phyloP scores from a whole-genome alignment of 2,113 vertebrate species.

The Bombycilla garrulus region DNA sequence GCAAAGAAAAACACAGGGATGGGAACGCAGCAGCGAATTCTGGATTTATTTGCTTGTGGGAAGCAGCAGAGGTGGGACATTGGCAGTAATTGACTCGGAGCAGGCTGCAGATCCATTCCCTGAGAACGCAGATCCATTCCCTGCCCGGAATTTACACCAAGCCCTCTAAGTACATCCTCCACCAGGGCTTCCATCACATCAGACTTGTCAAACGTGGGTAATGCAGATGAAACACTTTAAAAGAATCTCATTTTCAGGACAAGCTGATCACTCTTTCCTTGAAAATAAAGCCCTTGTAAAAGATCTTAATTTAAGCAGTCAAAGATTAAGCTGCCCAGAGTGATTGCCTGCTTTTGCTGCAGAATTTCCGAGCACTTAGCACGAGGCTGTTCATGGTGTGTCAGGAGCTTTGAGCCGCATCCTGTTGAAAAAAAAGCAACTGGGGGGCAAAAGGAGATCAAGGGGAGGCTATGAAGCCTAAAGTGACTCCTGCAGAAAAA shows the following conservation, averaged over 20 bases:
- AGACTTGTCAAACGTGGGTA: constrained; percentile 31
- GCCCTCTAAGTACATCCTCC: background rate
- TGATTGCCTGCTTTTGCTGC: constrained; percentile 28
- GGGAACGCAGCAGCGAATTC: background rate
- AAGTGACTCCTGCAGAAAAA: background rate
- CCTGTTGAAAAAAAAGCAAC: background rate
- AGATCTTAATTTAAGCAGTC: constrained; percentile 59
- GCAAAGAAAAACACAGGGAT: background rate
- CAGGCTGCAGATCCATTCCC: background rate
- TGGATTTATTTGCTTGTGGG: background rate
- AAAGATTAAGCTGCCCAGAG: constrained; percentile 51
- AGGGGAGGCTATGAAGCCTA: background rate
- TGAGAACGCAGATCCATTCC: background rate
- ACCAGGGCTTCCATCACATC: background rate
- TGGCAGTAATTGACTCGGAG: background rate
- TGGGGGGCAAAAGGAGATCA: background rate
- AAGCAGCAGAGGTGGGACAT: background rate
- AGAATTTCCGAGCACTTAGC: background rate
- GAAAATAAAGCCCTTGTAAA: constrained; percentile 60
- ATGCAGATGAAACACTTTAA: constrained; percentile 64
- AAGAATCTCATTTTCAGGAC: constrained; percentile 58
- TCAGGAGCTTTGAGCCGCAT: background rate
- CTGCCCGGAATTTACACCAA: constrained; percentile 24
- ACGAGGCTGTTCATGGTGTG: background rate
- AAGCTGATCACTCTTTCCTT: constrained; percentile 52